Evolutionary conservation across 2,797 vertebrate genomes (phyloP).

Genomic region (Astyanax mexicanus): DNA sequence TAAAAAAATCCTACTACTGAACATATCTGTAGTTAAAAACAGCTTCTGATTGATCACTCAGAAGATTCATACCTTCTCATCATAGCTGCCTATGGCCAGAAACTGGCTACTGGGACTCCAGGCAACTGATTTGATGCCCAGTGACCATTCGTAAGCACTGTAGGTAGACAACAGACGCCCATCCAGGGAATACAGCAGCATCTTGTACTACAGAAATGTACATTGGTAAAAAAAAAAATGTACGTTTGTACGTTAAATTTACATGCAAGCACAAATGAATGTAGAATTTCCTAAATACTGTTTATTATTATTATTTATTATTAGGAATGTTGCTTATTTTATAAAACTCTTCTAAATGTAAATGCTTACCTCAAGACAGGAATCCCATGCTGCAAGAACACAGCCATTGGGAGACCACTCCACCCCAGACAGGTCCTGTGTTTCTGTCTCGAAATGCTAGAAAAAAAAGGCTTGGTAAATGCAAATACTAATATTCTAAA

Average conservation of each 20-base stretch:
- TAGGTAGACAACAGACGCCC: constrained; percentile 89
- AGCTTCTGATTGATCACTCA: neutral
- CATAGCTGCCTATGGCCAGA: constrained; percentile 94
- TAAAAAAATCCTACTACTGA: too few relatives aligned
- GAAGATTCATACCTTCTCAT: constrained; percentile 90
- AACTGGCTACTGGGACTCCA: constrained; percentile 99
- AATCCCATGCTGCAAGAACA: constrained; percentile 93
- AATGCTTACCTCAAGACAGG: constrained; percentile 88
- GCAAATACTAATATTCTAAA: neutral
- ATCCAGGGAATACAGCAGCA: constrained; percentile 93
- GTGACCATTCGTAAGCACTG: constrained; percentile 92
- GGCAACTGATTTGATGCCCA: constrained; percentile 88
- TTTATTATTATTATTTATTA: neutral
- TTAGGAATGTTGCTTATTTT: neutral
- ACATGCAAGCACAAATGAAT: too few relatives aligned
- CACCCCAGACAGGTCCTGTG: constrained; percentile 91
- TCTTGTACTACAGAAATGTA: constrained; percentile 84
- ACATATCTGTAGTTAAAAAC: too few relatives aligned
- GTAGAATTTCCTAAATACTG: too few relatives aligned
- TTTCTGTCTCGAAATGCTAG: constrained; percentile 96
- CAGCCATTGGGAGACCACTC: constrained; percentile 97
- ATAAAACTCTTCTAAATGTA: neutral
- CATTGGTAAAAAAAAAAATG: too few relatives aligned
- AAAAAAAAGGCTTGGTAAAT: neutral
- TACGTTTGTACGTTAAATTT: too few relatives aligned